phyloP scores from a whole-genome alignment of 2,888 invertebrate genomes.

The Drosophila tripunctata region DNA sequence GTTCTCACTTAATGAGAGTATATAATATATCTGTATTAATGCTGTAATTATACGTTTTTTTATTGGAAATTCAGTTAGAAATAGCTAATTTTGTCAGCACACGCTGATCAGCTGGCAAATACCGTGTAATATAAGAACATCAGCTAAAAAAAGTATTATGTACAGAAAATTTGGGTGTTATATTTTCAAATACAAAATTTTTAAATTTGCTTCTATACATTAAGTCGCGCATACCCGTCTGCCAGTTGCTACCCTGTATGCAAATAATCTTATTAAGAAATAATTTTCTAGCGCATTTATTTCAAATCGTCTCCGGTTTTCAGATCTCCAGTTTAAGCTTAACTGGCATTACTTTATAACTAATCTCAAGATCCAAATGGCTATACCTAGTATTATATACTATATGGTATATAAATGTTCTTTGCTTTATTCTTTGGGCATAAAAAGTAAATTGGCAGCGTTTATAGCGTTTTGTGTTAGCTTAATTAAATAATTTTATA shows the following conservation, averaged over 20 bases:
- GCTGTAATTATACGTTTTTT: constrained; percentile 15
- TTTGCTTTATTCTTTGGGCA: constrained; percentile 10
- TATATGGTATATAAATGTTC: constrained; percentile 12
- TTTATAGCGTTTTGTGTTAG: constrained; percentile 32
- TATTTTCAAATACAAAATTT: too few species aligned
- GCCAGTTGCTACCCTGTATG: not conserved
- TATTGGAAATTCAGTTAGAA: constrained; percentile 1
- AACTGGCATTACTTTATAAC: not conserved
- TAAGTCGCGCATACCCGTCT: not conserved
- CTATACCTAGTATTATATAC: too few species aligned
- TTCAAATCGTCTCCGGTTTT: too few species aligned
- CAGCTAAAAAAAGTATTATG: too few species aligned
- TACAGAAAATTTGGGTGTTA: too few species aligned
- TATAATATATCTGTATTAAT: constrained; percentile 2
- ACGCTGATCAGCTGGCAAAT: not conserved
- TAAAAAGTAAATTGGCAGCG: constrained; percentile 41
- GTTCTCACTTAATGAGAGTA: not conserved
- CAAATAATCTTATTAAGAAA: not conserved
- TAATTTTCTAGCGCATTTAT: too few species aligned
- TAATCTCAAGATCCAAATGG: constrained; percentile 12
- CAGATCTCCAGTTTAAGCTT: too few species aligned
- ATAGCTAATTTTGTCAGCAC: not conserved
- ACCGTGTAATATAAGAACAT: not conserved
- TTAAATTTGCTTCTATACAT: too few species aligned
- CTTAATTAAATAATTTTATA: constrained; percentile 37